A percentile compares a stretch with the other conserved stretches of the same genome.
These are phyloP conservation scores for Sylvietta virens DNA, from an alignment of 2,113 vertebrate species.

Conservation along the genomic window DNA sequence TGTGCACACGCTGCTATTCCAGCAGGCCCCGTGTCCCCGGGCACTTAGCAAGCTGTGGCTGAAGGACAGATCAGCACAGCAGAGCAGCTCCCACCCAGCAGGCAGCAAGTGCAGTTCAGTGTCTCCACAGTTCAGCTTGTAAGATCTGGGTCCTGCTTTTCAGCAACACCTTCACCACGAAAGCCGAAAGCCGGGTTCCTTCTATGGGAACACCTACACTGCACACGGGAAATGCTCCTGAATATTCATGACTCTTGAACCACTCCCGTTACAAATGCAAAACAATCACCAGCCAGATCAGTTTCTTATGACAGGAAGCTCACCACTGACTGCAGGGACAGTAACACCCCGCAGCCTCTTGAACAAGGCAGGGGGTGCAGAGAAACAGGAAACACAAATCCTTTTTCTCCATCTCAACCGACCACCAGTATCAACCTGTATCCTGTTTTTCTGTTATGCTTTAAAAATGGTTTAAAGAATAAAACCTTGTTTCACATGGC, in stretches of 20 bases:
- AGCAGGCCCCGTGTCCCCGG: background rate
- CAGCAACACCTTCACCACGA: background rate
- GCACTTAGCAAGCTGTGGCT: background rate
- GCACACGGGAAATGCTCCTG: background rate
- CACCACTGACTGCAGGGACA: background rate
- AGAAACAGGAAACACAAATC: background rate
- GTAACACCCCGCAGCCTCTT: rapidly evolving
- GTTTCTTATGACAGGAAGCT: background rate
- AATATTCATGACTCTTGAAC: background rate
- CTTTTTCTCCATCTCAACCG: background rate
- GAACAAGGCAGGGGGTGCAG: background rate
- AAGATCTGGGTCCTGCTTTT: background rate
- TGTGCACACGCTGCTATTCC: background rate
- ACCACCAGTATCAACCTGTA: background rate
- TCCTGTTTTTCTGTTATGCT: background rate
- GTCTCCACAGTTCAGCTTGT: background rate
- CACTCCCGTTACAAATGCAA: background rate
- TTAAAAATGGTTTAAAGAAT: background rate
- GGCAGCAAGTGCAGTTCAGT: background rate
- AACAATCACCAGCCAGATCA: background rate
- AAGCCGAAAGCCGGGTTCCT: background rate
- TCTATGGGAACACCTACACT: background rate
- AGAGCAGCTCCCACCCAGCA: background rate
- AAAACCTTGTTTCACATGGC: background rate
- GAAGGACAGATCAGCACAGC: background rate